Evolutionary conservation across 2,797 vertebrate species (phyloP).

Genomic region (Smutsia temminckii): DNA sequence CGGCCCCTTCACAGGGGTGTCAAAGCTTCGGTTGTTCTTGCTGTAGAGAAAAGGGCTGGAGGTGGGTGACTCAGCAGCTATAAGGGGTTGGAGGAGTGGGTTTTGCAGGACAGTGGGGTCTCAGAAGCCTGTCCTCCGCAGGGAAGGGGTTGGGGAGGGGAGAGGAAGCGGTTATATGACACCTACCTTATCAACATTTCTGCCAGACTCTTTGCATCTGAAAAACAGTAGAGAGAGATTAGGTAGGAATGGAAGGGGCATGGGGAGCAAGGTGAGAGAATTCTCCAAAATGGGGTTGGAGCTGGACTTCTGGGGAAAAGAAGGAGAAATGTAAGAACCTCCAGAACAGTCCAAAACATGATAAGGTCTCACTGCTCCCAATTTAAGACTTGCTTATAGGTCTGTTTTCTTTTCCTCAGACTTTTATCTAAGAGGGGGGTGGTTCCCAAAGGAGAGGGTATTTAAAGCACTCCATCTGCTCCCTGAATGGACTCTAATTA

Average conservation of each 20-base stretch:
- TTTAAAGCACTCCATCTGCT: not conserved
- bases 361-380: not conserved
- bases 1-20: constrained; percentile 98
- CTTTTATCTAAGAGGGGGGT: not conserved
- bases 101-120: not conserved
- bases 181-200: constrained; percentile 99
- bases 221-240: constrained; percentile 57
- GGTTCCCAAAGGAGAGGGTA: not conserved
- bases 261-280: not conserved
- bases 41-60: constrained; percentile 85
- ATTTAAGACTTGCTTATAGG: not conserved
- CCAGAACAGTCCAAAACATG: not conserved
- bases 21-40: constrained; percentile 99
- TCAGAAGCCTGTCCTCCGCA: not conserved
- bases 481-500: constrained; percentile 2
- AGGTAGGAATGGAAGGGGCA: constrained; percentile 11
- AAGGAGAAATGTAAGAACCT: not conserved
- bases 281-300: not conserved
- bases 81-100: not conserved
- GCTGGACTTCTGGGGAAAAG: not conserved
- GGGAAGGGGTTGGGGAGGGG: not conserved
- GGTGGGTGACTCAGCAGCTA: not conserved
- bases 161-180: not conserved
- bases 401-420: not conserved
- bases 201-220: constrained; percentile 99